Base-by-base conservation (phyloP, 37 sponge, comb jelly and placozoan species). In the Bolinopsis microptera region DNA sequence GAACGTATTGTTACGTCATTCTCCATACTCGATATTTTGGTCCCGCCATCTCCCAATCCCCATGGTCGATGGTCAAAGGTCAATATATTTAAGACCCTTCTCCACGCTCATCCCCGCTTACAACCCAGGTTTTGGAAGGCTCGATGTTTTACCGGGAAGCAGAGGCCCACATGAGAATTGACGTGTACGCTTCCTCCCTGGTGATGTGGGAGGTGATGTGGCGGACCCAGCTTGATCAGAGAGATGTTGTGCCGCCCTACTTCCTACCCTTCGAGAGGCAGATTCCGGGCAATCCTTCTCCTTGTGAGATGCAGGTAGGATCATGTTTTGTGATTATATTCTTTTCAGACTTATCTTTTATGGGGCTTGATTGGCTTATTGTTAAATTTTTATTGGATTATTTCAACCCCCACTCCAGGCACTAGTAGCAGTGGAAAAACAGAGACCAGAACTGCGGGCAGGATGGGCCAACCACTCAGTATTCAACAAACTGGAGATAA, bases 141-240 rank as follows among this genome's bases (percentile, higher is more conserved):
- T 86, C 90, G 28, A 86, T 86, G 90, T 86, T 86, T 30, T 86
- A 86, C 61, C 40, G 90, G 26, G 90, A 86, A 41, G 90, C 90
- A 3, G 90, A 86, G 35, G 90, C 90, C 0, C 90, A 86, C 90
- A 86, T 86, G 90, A 28, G 90, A 48, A 86, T 86, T 27, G 90
- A 86, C 30, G 90, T 86, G 48, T 86, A 86, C 61, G 90, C 90
- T 18, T 41, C 61, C 30, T 36, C 38, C 36, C 30, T 86, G n/a
- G 90, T 86, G 30, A 86, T 86, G 90, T 86, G 90, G 90, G 90
- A 86, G 28, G 36, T 86, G 5, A 86, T 86, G 90, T 86, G 90
- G 90, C 1, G 90, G 39, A 86, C 90, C 0, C 90, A 86, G 61
- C 90, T 86, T 22, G 61, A 41, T 86, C 41, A 13, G 41, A 41